Evolutionary conservation across 2,888 invertebrate genomes (phyloP).

Genomic region (Nomada fabriciana): DNA sequence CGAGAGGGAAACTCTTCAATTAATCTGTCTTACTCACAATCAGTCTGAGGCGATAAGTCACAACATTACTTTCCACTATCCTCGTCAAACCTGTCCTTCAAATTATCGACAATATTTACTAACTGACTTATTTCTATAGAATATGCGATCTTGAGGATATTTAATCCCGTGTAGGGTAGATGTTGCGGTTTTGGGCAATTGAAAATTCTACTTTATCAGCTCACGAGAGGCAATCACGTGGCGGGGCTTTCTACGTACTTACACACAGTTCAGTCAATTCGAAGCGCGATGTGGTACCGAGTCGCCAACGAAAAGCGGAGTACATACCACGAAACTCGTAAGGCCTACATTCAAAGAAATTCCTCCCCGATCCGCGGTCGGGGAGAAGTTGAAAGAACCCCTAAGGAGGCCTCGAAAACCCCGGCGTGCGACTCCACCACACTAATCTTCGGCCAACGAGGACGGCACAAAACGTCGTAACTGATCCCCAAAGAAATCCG

Average conservation of each 20-base stretch:
- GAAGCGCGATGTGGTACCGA: constrained; percentile 77
- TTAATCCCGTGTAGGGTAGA: too few species aligned
- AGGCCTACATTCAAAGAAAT: constrained; percentile 19
- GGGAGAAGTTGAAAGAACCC: constrained; percentile 20
- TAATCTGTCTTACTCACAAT: not conserved
- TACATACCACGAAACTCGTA: not conserved
- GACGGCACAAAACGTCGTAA: constrained; percentile 29
- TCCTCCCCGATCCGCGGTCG: not conserved
- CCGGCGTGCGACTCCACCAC: constrained; percentile 57
- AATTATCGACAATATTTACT: not conserved
- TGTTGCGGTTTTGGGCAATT: not conserved
- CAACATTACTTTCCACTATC: not conserved
- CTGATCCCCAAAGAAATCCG: constrained; percentile 10
- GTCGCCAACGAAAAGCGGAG: constrained; percentile 73
- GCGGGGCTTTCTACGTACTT: constrained; percentile 52
- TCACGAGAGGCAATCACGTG: constrained; percentile 39
- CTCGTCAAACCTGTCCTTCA: not conserved
- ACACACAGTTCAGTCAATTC: constrained; percentile 81
- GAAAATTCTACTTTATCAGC: not conserved
- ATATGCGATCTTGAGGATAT: not conserved
- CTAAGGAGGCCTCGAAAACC: constrained; percentile 57
- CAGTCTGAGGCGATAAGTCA: not conserved
- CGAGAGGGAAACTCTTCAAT: not conserved
- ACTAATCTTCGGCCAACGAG: constrained; percentile 54
- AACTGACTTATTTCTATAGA: not conserved